Base-by-base conservation (phyloP, 2,797 vertebrate species). In the Pangasius mekongensis region DNA sequence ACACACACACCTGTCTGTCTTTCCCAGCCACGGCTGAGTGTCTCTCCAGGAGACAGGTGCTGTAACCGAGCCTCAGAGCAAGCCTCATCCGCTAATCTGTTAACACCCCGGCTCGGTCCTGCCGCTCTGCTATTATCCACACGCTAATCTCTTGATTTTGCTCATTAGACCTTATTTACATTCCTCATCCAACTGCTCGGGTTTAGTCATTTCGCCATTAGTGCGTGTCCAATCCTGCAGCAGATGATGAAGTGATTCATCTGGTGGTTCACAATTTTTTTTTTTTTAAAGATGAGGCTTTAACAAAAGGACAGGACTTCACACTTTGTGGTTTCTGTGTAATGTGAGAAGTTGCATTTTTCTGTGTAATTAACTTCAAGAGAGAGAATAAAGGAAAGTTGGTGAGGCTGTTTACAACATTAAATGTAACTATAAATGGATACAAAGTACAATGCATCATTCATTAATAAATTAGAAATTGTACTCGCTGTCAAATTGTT, bases 91-190 rank as follows among this genome's bases (percentile, higher is more conserved):
- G 22, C 58, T 83, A 83, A 83, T 64, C 80, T 39, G 78, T 60
- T 81, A 81, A 30, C 78, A 56, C 52, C 30, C 13, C 27, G 47
- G 47, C 74, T 30, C 74, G 47, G 74, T 27, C 47, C 76, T 27
- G 58, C 24, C 80, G 24, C 58, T 43, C 58, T 27, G 80, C 39
- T 16, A 64, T 64, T 56, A 56, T 81, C 66, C 20, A 0, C 49
- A 27, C 7, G 67, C 83, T 85, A 73, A 85, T 56, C 47, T 85
- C 83, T 71, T 39, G 8, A 85, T 85, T 69, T 85, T 73, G n/a
- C 83, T 71, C 22, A 71, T 69, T 71, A 71, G 49, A 71, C 83
- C 11, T 71, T 71, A 85, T 69, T 85, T 73, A 71, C 83, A 71
- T 85, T 85, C 80, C 36, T 83, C 36, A 20, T 83, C 80, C 80